Base-by-base conservation (phyloP, 2,888 invertebrate species). In the Plusia festucae region DNA sequence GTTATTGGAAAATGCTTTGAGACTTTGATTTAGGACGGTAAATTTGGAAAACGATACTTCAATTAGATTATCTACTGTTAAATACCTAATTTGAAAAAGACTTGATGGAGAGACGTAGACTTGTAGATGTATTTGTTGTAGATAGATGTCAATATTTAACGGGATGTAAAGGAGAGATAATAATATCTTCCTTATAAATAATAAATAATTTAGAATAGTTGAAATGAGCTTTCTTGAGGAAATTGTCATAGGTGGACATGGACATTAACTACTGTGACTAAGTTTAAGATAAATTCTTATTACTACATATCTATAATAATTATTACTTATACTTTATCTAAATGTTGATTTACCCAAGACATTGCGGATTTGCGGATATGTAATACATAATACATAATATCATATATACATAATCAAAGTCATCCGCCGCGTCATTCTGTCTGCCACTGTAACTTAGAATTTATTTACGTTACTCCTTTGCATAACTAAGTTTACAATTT, bases 1-100 rank as follows among this genome's bases (percentile, higher is more conserved):
- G 67, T 68, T 72, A 70, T 78, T 73, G 70, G 59, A 69, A 76
- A 73, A 69, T 71, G 65, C 65, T 74, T 61, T 63, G 67, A 58
- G 60, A 62, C 13, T 58, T 77, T 24, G 24, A 68, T 68, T 69
- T 62, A 54, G 40, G 53, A 53, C 58, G 49, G 60, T 64, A 71
- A 46, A 59, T 53, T 61, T 60, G 27, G 24, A 46, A 55, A 60
- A 40, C 18, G 22, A 56, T 15, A 63, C 27, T 27, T 73, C 60
- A 55, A 54, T 72, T 44, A 22, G 46, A 2, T 30, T 3, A 24
- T 5, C 24, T 24, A 30, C 30, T 30, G 30, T 30, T 30, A 30
- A 30, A 7, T 30, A n/a, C n/a, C n/a, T n/a, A 9, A 30, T 30
- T 30, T 9, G 0, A 30, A 0, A 7, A 9, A 30, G 13, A 34